A percentile compares a stretch with the other conserved stretches of the same genome.
phyloP scores from a whole-genome alignment of 2,113 vertebrate genomes.

The Myrmecophaga tridactyla region DNA sequence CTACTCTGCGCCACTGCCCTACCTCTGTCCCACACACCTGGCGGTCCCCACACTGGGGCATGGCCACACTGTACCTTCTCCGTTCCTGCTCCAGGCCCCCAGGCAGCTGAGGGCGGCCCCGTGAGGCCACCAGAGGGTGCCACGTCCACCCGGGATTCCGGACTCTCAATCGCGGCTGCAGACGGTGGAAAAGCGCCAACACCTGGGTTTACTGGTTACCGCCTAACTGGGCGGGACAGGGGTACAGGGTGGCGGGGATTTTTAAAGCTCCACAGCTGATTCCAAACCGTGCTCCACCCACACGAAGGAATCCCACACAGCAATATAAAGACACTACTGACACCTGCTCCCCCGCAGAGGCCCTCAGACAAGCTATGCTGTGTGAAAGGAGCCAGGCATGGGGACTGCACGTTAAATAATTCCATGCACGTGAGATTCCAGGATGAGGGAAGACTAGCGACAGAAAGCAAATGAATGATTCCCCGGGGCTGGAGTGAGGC shows the following conservation, averaged over 20 bases:
- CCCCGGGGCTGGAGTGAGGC: neutral
- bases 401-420: neutral
- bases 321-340: neutral
- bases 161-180: neutral
- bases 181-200: neutral
- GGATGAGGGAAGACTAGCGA: neutral
- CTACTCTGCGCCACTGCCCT: neutral
- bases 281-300: neutral
- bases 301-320: neutral
- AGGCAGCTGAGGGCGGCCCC: neutral
- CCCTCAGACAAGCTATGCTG: neutral
- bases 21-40: neutral
- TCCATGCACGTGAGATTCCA: neutral
- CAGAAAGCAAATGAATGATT: no score
- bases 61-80: neutral
- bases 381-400: neutral
- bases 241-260: neutral
- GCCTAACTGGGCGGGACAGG: neutral
- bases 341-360: no score
- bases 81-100: neutral
- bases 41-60: neutral
- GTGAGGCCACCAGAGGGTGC: neutral
- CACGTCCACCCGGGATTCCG: neutral
- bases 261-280: neutral
- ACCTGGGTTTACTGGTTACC: neutral